Conservation (phyloP, 2,797 vertebrate species). For the Capromys pilorides region DNA sequence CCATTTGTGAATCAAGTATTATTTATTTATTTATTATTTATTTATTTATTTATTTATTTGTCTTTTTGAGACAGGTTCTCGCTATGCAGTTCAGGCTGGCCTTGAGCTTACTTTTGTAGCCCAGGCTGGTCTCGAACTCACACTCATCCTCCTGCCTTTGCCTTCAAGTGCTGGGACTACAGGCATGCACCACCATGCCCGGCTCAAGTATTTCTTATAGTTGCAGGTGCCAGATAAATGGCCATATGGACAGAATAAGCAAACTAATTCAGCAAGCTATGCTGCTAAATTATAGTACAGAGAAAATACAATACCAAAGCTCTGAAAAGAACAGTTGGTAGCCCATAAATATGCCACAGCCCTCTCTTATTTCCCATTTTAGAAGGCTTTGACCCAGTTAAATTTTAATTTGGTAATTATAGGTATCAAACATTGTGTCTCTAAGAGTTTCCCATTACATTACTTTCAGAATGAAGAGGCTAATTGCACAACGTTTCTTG, state of each 20-base stretch:
- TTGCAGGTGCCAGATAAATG: not conserved
- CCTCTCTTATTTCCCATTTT: slow-evolving; percentile 44
- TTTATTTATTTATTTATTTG: too few relatives aligned
- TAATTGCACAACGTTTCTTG: not conserved
- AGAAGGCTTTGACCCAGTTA: slow-evolving; percentile 53
- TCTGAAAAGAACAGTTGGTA: slow-evolving; percentile 30
- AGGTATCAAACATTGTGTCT: slow-evolving; percentile 5
- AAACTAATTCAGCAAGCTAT: slow-evolving; percentile 21
- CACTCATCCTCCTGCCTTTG: too few relatives aligned
- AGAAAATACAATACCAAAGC: not conserved
- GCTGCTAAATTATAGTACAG: slow-evolving; percentile 40
- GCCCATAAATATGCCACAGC: slow-evolving; percentile 20
- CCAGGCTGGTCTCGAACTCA: too few relatives aligned
- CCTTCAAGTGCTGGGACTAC: too few relatives aligned
- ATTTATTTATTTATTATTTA: too few relatives aligned
- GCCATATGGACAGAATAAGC: not conserved
- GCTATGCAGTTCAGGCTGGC: too few relatives aligned
- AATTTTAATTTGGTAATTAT: slow-evolving; percentile 54
- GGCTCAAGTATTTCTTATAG: not conserved
- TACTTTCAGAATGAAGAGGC: not conserved
- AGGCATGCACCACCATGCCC: too few relatives aligned
- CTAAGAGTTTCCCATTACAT: not conserved
- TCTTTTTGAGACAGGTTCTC: too few relatives aligned
- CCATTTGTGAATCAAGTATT: not conserved
- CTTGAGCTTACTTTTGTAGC: too few relatives aligned